Evolutionary conservation across 2,113 vertebrate genomes (phyloP), one percentile per base, ranked within the genome.

Genomic region (Hippocampus abdominalis): DNA sequence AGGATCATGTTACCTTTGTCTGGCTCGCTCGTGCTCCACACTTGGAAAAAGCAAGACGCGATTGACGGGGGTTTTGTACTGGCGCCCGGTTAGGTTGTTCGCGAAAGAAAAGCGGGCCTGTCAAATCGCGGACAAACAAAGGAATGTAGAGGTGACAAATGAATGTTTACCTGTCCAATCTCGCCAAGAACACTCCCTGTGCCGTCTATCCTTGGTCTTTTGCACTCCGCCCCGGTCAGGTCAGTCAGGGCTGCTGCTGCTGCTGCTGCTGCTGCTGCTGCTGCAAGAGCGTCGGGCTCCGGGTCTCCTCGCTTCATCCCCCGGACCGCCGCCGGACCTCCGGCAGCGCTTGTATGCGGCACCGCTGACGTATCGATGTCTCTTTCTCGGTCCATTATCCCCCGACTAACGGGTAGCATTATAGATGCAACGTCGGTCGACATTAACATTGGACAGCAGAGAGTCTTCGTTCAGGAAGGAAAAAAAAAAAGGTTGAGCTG

Each of bases 381-480:
- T 68, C 86, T 87, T 32, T 92, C 91, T 70, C 76, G 80, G 75
- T 92, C 91, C 90, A 92, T 89, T 64, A 92, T 89, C 54, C 90
- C 91, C 90, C 91, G 91, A 81, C 71, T 90, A 80, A 91, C 89
- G 88, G 91, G 91, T 44, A 91, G 75, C 88, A 91, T 85, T 77
- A 92, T 81, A 68, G 91, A 88, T 74, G 90, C 89, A 78, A 92
- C 90, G 89, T 92, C 91, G 88, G 90, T 92, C 90, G 91, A 92
- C 91, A 92, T 92, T 91, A 92, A 91, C 90, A 91, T 88, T 69
- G 89, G 90, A 89, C 81, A 81, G 86, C 78, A 71, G 73, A 71
- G 51, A 77, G 83, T 87, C 81, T 60, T 72, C 74, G 71, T 61
- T 78, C 68, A 81, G 72, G 84, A 74, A 74, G n/a, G n/a, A n/a